Evolutionary conservation across 2,888 invertebrate species (phyloP).

Genomic region (Limnephilus auricula): DNA sequence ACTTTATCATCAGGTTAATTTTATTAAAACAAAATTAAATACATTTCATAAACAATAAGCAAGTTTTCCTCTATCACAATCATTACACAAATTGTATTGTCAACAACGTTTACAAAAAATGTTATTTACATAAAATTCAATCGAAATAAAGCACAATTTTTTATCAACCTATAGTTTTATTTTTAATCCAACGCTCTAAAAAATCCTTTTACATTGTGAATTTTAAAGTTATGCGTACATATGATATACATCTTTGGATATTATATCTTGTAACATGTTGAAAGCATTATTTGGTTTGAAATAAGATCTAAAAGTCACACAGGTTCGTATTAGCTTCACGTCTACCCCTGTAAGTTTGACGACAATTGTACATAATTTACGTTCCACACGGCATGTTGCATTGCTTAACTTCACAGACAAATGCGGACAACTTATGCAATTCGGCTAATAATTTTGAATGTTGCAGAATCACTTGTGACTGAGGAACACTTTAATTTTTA

Average conservation of each 20-base stretch:
- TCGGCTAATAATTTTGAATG: no score
- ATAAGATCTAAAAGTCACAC: no score
- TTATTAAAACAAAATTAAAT: slow-evolving; percentile 40
- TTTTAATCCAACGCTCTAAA: neutral
- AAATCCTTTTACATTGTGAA: neutral
- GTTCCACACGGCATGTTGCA: no score
- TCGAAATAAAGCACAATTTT: neutral
- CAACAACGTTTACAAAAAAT: slow-evolving; percentile 26
- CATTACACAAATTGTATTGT: slow-evolving; percentile 40
- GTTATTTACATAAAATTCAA: slow-evolving; percentile 44
- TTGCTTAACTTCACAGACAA: neutral
- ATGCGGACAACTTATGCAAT: neutral
- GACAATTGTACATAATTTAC: no score
- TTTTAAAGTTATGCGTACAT: neutral
- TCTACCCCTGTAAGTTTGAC: no score
- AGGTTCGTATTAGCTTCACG: no score
- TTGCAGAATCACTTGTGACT: no score
- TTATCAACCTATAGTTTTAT: neutral
- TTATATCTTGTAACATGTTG: no score
- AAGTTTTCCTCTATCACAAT: neutral
- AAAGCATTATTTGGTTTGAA: no score
- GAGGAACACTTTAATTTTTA: no score
- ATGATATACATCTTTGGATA: no score
- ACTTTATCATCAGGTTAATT: neutral
- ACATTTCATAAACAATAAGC: slow-evolving; percentile 25